These are phyloP conservation scores for Danio albolineatus DNA, from an alignment of 2,797 vertebrate genomes.

Conservation along the genomic window DNA sequence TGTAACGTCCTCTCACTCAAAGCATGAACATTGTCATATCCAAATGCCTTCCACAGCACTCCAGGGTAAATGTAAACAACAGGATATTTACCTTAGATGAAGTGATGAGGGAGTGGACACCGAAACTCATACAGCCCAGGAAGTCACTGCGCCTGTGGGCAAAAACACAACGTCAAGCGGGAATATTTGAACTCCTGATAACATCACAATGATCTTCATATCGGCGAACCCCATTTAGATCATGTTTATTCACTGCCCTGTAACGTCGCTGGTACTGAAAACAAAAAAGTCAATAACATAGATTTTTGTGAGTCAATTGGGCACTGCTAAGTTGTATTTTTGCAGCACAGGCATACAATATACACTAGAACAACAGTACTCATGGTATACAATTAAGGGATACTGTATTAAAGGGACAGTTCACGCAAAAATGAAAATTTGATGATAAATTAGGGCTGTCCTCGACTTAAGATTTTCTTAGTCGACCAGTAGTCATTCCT, in stretches of 20 bases:
- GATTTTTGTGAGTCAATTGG: background rate
- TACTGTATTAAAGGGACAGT: background rate
- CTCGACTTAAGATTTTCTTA: no score
- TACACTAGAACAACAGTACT: background rate
- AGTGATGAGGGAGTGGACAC: conserved; percentile 65
- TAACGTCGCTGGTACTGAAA: background rate
- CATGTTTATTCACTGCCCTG: background rate
- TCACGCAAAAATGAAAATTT: no score
- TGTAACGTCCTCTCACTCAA: background rate
- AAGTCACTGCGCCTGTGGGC: conserved; percentile 72
- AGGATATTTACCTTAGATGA: conserved; percentile 79
- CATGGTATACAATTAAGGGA: no score
- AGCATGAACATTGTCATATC: background rate
- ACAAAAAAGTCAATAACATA: background rate
- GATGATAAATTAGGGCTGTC: no score
- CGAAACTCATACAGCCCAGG: conserved; percentile 76
- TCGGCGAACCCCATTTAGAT: background rate
- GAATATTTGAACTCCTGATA: background rate
- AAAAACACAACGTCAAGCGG: conserved; percentile 21
- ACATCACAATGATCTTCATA: background rate
- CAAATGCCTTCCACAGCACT: background rate
- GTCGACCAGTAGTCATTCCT: no score
- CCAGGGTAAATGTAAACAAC: conserved; percentile 1
- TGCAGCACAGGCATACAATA: background rate
- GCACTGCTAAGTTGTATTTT: background rate